Evolutionary conservation across 2,888 invertebrate genomes (phyloP), one percentile per base, ranked within the genome.

Genomic region (Clepsis dumicolana): DNA sequence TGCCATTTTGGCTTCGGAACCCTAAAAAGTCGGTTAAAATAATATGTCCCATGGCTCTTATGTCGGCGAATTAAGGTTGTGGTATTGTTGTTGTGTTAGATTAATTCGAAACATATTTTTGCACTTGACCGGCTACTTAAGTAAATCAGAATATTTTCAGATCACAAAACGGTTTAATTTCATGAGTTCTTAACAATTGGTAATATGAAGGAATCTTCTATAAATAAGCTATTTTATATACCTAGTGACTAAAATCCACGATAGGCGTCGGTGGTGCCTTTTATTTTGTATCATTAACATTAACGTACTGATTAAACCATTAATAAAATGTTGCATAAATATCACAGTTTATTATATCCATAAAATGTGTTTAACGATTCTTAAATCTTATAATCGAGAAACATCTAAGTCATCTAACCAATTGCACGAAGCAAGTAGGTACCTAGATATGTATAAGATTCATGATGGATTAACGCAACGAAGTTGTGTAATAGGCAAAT

Each of bases 401-500:
- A 8, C 16, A 32, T 4, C 57, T n/a, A n/a, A 38, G 24, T n/a
- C 38, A 24, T 57, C n/a, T 35, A 24, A 12, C 24, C 57, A 16
- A 29, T 12, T 57, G 57, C 57, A 35, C 35, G 35, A 38, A 57
- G 18, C n/a, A 24, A 24, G 24, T 56, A 35, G 14, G 14, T 24
- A n/a, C n/a, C n/a, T n/a, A 24, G 29, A 10, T 54, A 24, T 16
- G 5, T 29, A 44, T 29, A 53, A 41, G 65, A 56, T 56, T 48
- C 52, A 32, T 62, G 48, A 56, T 62, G 50, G 27, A 27, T 38
- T 32, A 48, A 27, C 16, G 14, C 29, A 62, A 48, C 62, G 8
- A 32, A 16, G 25, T 61, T 66, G 60, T 61, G 29, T 57, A 67
- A 67, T 62, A 64, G 44, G 56, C 29, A n/a, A 18, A 21, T 24